Evolutionary conservation across 2,113 vertebrate species (phyloP).

Genomic region (Psammodynastes pulverulentus): DNA sequence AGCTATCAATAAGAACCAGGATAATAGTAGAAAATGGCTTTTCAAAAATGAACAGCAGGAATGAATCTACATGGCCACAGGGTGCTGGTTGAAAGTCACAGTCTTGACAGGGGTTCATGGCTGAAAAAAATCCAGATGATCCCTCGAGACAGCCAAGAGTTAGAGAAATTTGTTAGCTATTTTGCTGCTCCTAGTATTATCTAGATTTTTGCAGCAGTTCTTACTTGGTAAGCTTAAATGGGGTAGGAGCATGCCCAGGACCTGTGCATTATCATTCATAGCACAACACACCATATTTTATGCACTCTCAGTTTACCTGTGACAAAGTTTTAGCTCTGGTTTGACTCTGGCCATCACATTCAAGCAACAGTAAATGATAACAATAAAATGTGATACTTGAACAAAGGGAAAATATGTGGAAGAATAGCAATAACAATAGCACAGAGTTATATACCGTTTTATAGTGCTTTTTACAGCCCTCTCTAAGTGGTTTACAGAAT

Average conservation of each 20-base stretch:
- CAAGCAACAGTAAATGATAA: constrained; percentile 19
- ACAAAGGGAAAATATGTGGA: too few species aligned
- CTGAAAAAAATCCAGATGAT: background rate
- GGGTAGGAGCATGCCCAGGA: constrained; percentile 45
- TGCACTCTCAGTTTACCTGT: constrained; percentile 49
- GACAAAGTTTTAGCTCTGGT: constrained; percentile 57
- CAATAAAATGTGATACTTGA: too few species aligned
- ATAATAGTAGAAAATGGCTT: constrained; percentile 66
- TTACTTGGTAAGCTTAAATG: constrained; percentile 48
- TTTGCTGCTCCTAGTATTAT: background rate
- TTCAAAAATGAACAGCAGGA: constrained; percentile 60
- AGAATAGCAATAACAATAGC: too few species aligned
- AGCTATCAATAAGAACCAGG: constrained; percentile 73
- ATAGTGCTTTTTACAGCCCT: too few species aligned
- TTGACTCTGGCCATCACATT: constrained; percentile 44
- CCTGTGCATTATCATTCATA: constrained; percentile 58
- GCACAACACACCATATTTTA: constrained; percentile 57
- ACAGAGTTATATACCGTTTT: too few species aligned
- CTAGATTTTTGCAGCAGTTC: background rate
- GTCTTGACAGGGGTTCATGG: background rate
- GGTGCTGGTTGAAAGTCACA: constrained; percentile 62
- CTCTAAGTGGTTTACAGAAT: too few species aligned
- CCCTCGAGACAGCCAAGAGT: background rate
- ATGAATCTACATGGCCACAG: constrained; percentile 57
- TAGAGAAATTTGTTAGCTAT: background rate